Conservation (phyloP, 2,888 invertebrate genomes). For the Nephrotoma appendiculata region DNA sequence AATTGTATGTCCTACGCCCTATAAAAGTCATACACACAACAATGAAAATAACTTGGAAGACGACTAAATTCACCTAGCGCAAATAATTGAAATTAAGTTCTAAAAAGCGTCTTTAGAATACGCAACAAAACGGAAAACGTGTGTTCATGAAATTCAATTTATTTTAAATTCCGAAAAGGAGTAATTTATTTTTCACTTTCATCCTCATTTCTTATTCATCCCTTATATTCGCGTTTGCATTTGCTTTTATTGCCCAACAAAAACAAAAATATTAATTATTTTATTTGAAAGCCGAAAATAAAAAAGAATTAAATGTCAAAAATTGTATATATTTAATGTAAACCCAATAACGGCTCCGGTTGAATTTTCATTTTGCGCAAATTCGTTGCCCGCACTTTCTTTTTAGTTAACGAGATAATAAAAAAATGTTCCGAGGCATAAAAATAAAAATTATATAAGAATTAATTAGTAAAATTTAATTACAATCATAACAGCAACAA, state of each 20-base stretch:
- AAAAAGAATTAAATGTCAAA: neutral
- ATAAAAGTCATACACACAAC: too few species aligned
- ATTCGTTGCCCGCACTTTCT: neutral
- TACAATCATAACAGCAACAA: neutral
- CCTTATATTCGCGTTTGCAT: neutral
- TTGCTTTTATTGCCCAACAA: neutral
- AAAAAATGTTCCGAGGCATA: neutral
- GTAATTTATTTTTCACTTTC: neutral
- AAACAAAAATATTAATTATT: neutral
- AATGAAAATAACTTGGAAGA: too few species aligned
- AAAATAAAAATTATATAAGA: neutral
- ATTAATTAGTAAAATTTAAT: neutral
- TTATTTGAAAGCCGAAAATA: neutral
- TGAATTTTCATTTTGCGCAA: neutral
- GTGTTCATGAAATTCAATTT: neutral
- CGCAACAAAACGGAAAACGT: neutral
- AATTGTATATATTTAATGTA: neutral
- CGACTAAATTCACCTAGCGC: too few species aligned
- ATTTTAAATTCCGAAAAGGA: neutral
- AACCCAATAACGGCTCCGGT: neutral
- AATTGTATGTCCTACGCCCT: too few species aligned
- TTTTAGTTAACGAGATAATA: neutral
- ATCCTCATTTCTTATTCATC: neutral
- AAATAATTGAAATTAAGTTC: neutral
- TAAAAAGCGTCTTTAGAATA: neutral